These are phyloP conservation scores for Drosophila recens DNA, from an alignment of 2,888 invertebrate species.

Conservation along the genomic window DNA sequence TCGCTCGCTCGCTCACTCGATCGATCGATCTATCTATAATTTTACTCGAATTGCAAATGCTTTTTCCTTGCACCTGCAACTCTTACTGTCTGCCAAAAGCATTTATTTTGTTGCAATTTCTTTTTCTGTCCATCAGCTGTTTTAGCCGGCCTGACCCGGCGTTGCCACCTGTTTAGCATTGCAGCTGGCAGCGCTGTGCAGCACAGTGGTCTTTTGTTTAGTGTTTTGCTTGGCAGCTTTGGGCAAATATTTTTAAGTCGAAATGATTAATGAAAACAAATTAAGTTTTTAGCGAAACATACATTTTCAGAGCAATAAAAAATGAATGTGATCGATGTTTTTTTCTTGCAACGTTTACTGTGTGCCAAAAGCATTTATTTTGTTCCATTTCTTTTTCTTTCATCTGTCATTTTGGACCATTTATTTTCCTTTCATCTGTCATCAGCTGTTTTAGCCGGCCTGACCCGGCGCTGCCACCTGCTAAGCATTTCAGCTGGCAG, in stretches of 20 bases:
- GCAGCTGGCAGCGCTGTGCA: constrained; percentile 1
- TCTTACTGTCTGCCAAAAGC: constrained; percentile 8
- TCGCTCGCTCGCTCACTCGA: background rate
- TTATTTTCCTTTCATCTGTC: background rate
- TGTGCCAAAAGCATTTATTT: background rate
- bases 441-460: constrained; percentile 14
- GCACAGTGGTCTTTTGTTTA: background rate
- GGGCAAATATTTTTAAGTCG: no score
- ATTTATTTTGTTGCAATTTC: constrained; percentile 7
- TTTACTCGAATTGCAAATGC: background rate
- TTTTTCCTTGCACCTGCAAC: constrained; percentile 5
- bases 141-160: background rate
- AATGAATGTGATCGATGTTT: background rate
- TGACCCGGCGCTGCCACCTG: constrained; percentile 14
- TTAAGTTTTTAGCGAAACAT: no score
- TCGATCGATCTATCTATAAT: constrained; percentile 4
- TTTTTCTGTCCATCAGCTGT: constrained; percentile 10
- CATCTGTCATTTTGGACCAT: background rate
- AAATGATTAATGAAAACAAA: no score
- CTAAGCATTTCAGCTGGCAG: background rate
- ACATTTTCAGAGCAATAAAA: no score
- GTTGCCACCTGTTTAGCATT: constrained; percentile 15
- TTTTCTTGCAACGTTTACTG: constrained; percentile 1
- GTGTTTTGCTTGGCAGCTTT: background rate
- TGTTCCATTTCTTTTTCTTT: background rate